These are phyloP conservation scores for Phrynosoma blainvillii DNA, from an alignment of 2,113 vertebrate genomes.

Conservation along the genomic window DNA sequence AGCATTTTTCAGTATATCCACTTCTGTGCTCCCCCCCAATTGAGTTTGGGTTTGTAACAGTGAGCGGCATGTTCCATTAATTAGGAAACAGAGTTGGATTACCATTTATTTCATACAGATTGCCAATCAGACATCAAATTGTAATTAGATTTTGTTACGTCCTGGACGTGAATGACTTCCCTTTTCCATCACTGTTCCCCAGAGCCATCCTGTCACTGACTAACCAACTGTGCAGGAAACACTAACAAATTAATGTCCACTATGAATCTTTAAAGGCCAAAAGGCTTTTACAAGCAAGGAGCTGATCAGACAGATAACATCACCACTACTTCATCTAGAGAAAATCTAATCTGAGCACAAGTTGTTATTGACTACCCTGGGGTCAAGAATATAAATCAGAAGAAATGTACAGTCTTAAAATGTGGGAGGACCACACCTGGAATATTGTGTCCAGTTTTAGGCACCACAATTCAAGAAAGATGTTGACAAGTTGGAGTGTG, in stretches of 20 bases:
- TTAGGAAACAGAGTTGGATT: not conserved
- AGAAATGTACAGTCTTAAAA: not conserved
- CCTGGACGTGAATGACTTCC: not conserved
- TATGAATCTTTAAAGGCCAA: constrained; percentile 54
- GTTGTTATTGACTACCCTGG: not conserved
- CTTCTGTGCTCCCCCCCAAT: no score
- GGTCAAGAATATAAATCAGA: not conserved
- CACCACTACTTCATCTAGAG: constrained; percentile 34
- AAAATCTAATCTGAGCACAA: constrained; percentile 48
- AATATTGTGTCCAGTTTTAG: no score
- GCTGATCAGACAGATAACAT: constrained; percentile 38
- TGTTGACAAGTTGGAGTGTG: no score
- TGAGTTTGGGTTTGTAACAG: not conserved
- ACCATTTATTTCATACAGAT: not conserved
- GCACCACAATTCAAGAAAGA: no score
- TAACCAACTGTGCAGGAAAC: constrained; percentile 45
- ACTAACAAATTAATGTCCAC: constrained; percentile 55
- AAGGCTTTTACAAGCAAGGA: constrained; percentile 16
- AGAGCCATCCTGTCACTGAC: constrained; percentile 46
- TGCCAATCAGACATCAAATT: not conserved
- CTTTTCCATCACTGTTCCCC: constrained; percentile 41
- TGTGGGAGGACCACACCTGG: no score
- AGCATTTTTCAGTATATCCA: not conserved
- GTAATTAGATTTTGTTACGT: not conserved
- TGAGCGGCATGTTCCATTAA: not conserved